These are phyloP conservation scores for fruit fly (Drosophila melanogaster) DNA, from an alignment of 1,140 invertebrate species.

Conservation along the genomic window DNA sequence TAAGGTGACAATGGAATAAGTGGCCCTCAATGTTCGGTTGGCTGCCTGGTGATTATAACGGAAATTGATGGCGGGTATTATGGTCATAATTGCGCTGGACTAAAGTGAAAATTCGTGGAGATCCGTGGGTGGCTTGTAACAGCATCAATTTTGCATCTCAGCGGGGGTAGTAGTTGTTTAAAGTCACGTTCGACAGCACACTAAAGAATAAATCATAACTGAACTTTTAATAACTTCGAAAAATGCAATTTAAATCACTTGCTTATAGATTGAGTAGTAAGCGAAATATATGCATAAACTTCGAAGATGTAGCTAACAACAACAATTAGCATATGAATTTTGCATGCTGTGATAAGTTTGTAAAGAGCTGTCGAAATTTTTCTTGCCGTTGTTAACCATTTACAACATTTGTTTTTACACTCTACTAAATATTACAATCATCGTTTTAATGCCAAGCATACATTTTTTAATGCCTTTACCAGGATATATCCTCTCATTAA, in stretches of 20 bases:
- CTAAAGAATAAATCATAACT: too few relatives aligned
- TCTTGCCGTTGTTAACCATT: slow-evolving; percentile 1
- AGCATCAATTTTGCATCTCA: slow-evolving; percentile 8
- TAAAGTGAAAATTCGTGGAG: slow-evolving; percentile 14
- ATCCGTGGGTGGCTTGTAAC: slow-evolving; percentile 18
- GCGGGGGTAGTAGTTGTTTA: background rate
- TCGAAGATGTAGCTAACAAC: background rate
- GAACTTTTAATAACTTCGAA: too few relatives aligned
- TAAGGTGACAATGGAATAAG: slow-evolving; percentile 64
- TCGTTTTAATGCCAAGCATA: background rate
- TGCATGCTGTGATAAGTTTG: slow-evolving; percentile 10
- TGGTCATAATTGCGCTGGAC: slow-evolving; percentile 54
- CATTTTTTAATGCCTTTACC: too few relatives aligned
- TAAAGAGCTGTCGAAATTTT: slow-evolving; percentile 12
- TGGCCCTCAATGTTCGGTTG: slow-evolving; percentile 36
- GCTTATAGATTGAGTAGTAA: background rate
- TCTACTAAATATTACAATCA: background rate
- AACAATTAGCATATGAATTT: slow-evolving; percentile 2
- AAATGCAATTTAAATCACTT: too few relatives aligned
- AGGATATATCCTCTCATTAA: background rate
- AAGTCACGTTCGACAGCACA: too few relatives aligned
- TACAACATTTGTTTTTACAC: slow-evolving; percentile 10
- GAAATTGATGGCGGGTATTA: slow-evolving; percentile 63
- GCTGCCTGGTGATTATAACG: slow-evolving; percentile 50
- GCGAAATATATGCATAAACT: background rate